A percentile compares a stretch with the other conserved stretches of the same genome.
Evolutionary conservation across 92 coral and sea anemone genomes (phyloP).

Genomic region (Porites divaricata): DNA sequence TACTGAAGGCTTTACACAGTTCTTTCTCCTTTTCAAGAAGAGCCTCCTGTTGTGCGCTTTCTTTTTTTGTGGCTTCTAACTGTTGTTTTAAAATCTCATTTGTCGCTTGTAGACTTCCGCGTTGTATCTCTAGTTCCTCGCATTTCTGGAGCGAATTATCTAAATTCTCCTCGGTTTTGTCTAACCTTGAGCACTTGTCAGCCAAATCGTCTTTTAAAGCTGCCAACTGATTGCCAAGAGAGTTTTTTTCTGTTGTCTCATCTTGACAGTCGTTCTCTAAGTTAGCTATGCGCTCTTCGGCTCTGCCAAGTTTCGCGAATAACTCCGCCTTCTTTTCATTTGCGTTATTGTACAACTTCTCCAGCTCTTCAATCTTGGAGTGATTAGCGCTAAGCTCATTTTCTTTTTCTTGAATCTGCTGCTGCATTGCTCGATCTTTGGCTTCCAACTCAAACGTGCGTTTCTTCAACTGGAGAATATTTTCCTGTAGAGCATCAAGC

Average conservation of each 20-base stretch:
- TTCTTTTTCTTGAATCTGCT: constrained; percentile 71
- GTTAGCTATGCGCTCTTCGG: constrained; percentile 67
- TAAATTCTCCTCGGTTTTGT: constrained; percentile 29
- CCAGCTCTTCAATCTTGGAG: constrained; percentile 65
- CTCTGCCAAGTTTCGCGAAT: constrained; percentile 65
- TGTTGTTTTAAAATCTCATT: constrained; percentile 76
- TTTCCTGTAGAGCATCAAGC: constrained; percentile 69
- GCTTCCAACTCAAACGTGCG: constrained; percentile 79
- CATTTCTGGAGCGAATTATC: constrained; percentile 56
- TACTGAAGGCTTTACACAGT: constrained; percentile 35
- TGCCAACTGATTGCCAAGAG: constrained; percentile 42
- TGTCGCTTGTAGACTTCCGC: constrained; percentile 73
- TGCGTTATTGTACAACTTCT: constrained; percentile 63
- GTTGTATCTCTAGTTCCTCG: constrained; percentile 76
- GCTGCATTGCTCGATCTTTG: constrained; percentile 65
- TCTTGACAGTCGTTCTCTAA: constrained; percentile 65
- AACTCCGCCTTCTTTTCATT: constrained; percentile 76
- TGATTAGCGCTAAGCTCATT: constrained; percentile 62
- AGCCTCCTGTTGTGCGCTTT: constrained; percentile 48
- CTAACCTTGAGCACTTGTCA: constrained; percentile 42
- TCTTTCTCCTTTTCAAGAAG: constrained; percentile 59
- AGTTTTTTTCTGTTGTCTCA: constrained; percentile 23
- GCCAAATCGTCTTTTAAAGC: constrained; percentile 37
- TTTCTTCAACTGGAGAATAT: constrained; percentile 65
- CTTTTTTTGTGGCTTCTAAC: constrained; percentile 57